phyloP scores from a whole-genome alignment of 2,113 vertebrate species.

The Neotragus moschatus region DNA sequence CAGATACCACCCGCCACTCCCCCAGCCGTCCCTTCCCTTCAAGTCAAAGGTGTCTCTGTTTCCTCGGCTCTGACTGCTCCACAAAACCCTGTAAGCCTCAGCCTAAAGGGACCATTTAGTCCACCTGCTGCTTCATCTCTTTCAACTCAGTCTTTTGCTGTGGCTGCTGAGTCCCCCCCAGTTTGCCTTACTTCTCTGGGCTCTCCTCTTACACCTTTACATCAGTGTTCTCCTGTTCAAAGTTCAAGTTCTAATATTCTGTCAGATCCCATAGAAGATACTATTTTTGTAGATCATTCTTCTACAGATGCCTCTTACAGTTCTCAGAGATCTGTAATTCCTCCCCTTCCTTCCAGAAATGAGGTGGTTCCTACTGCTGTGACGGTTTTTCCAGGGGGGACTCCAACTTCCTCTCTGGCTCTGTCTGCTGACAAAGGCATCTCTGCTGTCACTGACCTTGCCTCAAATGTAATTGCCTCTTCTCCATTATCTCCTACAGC shows the following conservation, averaged over 20 bases:
- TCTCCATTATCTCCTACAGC: background rate
- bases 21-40: background rate
- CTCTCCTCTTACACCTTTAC: slow-evolving; percentile 18
- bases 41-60: slow-evolving; percentile 1
- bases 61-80: slow-evolving; percentile 22
- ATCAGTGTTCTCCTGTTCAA: slow-evolving; percentile 31
- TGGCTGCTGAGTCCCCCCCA: background rate
- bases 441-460: background rate
- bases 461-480: background rate
- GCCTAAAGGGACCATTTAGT: slow-evolving; percentile 1
- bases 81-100: slow-evolving; percentile 28
- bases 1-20: background rate
- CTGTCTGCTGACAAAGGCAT: background rate
- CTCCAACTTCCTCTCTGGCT: background rate
- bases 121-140: background rate
- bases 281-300: slow-evolving; percentile 22
- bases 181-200: background rate
- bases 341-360: background rate
- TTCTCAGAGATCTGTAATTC: slow-evolving; percentile 48
- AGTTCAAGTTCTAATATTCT: slow-evolving; percentile 16
- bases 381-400: background rate
- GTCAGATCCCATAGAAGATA: background rate
- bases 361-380: background rate
- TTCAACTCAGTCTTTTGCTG: background rate
- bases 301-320: background rate